A percentile compares a stretch with the other conserved stretches of the same genome.
Evolutionary conservation across 1,140 invertebrate genomes (phyloP).

Genomic region (Agraylea sexmaculata): DNA sequence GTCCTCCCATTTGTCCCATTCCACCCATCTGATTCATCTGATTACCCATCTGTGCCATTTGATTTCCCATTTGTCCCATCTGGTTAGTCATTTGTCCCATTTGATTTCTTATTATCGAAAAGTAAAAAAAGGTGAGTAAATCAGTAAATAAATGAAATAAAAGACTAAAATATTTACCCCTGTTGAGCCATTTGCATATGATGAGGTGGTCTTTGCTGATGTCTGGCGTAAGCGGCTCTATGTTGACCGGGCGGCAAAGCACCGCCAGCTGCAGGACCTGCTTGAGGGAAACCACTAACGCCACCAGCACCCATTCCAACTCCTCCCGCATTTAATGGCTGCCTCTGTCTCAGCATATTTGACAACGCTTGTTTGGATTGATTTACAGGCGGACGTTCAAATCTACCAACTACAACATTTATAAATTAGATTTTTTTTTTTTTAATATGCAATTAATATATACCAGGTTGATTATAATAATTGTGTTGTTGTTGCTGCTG

Average conservation of each 20-base stretch:
- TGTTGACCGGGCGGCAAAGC: conserved; percentile 15
- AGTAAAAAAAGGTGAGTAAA: conserved; percentile 1
- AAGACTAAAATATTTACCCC: conserved; percentile 8
- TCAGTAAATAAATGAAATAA: conserved; percentile 7
- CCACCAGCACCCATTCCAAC: conserved; percentile 35
- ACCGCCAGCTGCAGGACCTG: conserved; percentile 32
- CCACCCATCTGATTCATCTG: conserved; percentile 33
- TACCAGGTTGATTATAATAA: conserved; percentile 34
- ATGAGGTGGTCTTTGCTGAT: conserved; percentile 20
- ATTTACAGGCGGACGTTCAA: conserved; percentile 53
- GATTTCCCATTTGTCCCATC: conserved; percentile 27
- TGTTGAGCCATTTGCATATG: conserved; percentile 20
- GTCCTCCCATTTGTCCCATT: conserved; percentile 35
- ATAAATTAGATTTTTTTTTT: neutral
- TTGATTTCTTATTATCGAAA: conserved; percentile 12
- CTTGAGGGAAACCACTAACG: conserved; percentile 36
- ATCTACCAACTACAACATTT: conserved; percentile 46
- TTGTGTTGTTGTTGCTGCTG: conserved; percentile 29
- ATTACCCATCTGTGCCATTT: conserved; percentile 34
- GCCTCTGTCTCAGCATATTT: conserved; percentile 65
- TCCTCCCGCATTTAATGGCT: conserved; percentile 32
- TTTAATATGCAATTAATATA: neutral
- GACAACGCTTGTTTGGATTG: conserved; percentile 76
- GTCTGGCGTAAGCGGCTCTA: conserved; percentile 11
- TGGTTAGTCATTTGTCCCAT: conserved; percentile 24